A percentile compares a stretch with the other conserved stretches of the same genome.
Conservation (phyloP, 2,113 vertebrate genomes). For the Hippocampus abdominalis region DNA sequence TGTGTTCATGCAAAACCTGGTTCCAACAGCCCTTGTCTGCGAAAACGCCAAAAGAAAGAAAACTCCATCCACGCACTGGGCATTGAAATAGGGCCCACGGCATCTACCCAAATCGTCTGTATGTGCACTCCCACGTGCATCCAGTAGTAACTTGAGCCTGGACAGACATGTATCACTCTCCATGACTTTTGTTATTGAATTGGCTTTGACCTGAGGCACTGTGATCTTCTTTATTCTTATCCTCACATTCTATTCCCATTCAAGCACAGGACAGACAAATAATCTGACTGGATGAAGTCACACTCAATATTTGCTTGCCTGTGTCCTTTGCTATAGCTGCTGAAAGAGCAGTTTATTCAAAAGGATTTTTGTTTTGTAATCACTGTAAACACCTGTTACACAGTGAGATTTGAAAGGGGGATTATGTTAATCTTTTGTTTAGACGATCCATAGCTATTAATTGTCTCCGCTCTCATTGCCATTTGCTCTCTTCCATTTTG, state of each 20-base stretch:
- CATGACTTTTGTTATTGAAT: constrained; percentile 13
- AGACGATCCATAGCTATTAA: constrained; percentile 28
- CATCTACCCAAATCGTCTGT: constrained; percentile 11
- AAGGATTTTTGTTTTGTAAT: constrained; percentile 48
- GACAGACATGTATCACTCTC: background rate
- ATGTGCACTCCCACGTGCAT: background rate
- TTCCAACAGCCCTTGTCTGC: too few relatives aligned
- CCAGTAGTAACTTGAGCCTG: background rate
- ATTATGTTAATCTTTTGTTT: constrained; percentile 57
- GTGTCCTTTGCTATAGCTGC: constrained; percentile 15
- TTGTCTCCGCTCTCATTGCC: constrained; percentile 9
- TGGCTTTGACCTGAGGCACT: constrained; percentile 5
- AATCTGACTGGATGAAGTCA: constrained; percentile 30
- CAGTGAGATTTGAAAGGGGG: constrained; percentile 53
- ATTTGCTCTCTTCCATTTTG: constrained; percentile 6
- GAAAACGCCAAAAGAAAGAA: too few relatives aligned
- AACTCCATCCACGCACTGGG: too few relatives aligned
- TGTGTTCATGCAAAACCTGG: too few relatives aligned
- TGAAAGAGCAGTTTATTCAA: constrained; percentile 44
- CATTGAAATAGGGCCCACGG: too few relatives aligned
- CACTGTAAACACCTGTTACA: constrained; percentile 50
- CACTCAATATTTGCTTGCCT: constrained; percentile 22
- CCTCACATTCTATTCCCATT: constrained; percentile 35
- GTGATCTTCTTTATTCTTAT: constrained; percentile 19
- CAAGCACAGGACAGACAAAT: constrained; percentile 27